These are phyloP conservation scores for Cryptophagus acutangulus DNA, from an alignment of 2,888 invertebrate genomes.

Conservation along the genomic window DNA sequence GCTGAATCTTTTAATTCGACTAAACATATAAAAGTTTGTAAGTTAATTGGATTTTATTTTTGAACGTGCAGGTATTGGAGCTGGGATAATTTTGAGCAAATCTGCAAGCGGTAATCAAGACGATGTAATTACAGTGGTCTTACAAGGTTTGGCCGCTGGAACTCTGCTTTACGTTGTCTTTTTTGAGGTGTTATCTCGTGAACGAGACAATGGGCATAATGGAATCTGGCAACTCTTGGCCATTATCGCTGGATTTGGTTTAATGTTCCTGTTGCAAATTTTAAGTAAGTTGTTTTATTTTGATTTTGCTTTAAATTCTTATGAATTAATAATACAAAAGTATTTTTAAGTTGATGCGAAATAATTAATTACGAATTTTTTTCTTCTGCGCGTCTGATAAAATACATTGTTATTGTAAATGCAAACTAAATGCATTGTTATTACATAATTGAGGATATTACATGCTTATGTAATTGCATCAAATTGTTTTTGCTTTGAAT, in stretches of 20 bases:
- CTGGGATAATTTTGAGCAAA: slow-evolving; percentile 55
- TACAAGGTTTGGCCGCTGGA: slow-evolving; percentile 72
- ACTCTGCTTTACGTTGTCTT: slow-evolving; percentile 76
- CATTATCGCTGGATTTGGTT: slow-evolving; percentile 54
- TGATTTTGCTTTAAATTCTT: too few relatives aligned
- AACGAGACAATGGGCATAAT: slow-evolving; percentile 55
- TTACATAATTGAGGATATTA: too few relatives aligned
- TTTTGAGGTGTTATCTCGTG: slow-evolving; percentile 74
- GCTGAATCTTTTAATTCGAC: too few relatives aligned
- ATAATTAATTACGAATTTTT: too few relatives aligned
- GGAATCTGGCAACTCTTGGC: slow-evolving; percentile 55
- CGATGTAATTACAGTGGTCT: slow-evolving; percentile 51
- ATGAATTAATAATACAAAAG: too few relatives aligned
- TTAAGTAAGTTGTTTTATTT: slow-evolving; percentile 46
- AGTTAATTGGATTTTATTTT: slow-evolving; percentile 8
- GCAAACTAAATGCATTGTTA: too few relatives aligned
- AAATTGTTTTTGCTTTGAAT: too few relatives aligned
- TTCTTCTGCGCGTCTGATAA: too few relatives aligned
- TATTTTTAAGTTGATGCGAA: too few relatives aligned
- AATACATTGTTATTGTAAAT: too few relatives aligned
- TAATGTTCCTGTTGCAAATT: slow-evolving; percentile 53
- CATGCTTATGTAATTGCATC: too few relatives aligned
- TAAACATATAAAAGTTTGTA: neutral
- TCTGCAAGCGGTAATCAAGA: slow-evolving; percentile 40
- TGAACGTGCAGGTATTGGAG: slow-evolving; percentile 57